Base-by-base conservation (phyloP, 1,140 invertebrate genomes). In the Dendroctonus valens region DNA sequence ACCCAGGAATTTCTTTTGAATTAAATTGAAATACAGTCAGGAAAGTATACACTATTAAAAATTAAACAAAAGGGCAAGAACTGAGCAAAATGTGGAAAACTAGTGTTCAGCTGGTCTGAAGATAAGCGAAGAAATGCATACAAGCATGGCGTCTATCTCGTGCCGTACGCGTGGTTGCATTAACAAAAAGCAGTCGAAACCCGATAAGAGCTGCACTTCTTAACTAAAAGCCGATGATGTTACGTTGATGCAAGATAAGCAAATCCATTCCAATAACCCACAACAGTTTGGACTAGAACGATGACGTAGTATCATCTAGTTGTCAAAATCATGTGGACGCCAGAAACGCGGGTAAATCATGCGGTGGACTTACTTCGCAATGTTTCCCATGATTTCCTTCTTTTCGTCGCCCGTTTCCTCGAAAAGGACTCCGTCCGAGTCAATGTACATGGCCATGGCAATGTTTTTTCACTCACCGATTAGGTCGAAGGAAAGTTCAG, bases 381-480 rank as follows among this genome's bases (percentile, higher is more conserved):
- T 65, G 60, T 72, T 74, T 59, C 69, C 72, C 59, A 73, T 64
- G 63, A 74, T 68, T 14, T 76, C 75, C 54, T 72, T 74, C 60
- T 74, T 74, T 26, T 69, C 69, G 58, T 73, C 72, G 41, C 59
- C 65, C 48, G 58, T 70, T 41, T 68, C 70, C 58, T 75, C 70
- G 65, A 70, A 73, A 66, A 73, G 59, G 51, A 71, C 65, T 59
- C 59, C 61, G 41, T 75, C 73, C 9, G 75, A 70, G 48, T 61
- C 68, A 14, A 70, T 62, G 70, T 76, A 75, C 69, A 76, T 66
- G 50, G 74, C 73, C 75, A 76, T 75, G 65, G 50, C 50, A 6
- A 12, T 12, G 59, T 69, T 65, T 67, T 61, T 65, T 65, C 69
- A 67, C 62, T 57, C 48, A 49, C 58, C 51, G 6, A 46, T 11